Evolutionary conservation across 2,888 invertebrate species (phyloP), one percentile per base, ranked within the genome.

Genomic region (Cancer borealis): DNA sequence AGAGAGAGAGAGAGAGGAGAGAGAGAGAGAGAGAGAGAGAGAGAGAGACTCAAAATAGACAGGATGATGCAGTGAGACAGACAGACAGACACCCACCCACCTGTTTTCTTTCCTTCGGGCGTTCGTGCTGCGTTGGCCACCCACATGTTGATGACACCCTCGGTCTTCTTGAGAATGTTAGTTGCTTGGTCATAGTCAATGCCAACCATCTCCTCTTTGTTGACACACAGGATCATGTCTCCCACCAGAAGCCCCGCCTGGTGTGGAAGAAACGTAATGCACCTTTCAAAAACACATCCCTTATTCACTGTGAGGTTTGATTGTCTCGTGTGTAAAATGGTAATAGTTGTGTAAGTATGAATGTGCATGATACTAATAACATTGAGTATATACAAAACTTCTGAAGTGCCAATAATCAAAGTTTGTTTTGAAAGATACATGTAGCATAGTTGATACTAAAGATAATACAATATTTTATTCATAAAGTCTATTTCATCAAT

Each of bases 201-300:
- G 96, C 98, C 98, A 26, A 98, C 97, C 92, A 99, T 97, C 45
- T 99, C 98, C 96, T 99, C 99, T 96, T 98, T 98, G 97, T 99
- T 99, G 91, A 99, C 99, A 88, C 99, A 98, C 95, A 99, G 97
- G 96, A 99, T 98, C 98, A 99, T 98, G 97, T 99, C 99, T 95
- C 99, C 99, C 94, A 99, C 99, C 97, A 98, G 98, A 90, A 99
- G 97, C 93, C 99, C 99, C 96, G 98, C 98, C 98, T 98, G 97
- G 0, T 17, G 66, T 8, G 66, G 66, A 4, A 91, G 88, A 46
- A 17, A 14, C 3, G 54, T 54, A 12, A 54, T 54, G 54, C 54
- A 54, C 14, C 3, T 3, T 54, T 54, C 14, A 54, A 17, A 54
- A 54, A 54, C 17, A 17, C 54, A 14, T 54, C 14, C 54, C 12